Evolutionary conservation across 2,797 vertebrate genomes (phyloP).

Genomic region (Micrastur ruficollis): DNA sequence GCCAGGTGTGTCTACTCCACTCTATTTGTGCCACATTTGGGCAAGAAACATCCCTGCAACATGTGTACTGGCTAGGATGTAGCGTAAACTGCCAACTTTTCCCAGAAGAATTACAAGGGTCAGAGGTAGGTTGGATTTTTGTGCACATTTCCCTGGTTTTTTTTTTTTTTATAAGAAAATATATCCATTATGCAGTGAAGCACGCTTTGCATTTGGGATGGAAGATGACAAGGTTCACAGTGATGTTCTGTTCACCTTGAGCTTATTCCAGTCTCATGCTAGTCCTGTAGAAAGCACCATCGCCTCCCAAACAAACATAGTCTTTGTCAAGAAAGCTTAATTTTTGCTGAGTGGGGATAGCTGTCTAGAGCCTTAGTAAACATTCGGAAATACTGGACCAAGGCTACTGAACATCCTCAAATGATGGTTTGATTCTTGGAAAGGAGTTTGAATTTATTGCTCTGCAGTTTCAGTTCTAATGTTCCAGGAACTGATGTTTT

Average conservation of each 20-base stretch:
- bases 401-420: not conserved
- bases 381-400: not conserved
- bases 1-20: not conserved
- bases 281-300: not conserved
- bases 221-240: not conserved
- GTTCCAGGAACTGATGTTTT: not conserved
- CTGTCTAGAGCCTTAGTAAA: not conserved
- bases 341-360: not conserved
- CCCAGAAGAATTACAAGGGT: not conserved
- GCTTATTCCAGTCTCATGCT: not conserved
- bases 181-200: not conserved
- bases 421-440: not conserved
- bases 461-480: not conserved
- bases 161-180: not conserved
- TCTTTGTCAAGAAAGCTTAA: not conserved
- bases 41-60: not conserved
- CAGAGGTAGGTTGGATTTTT: not conserved
- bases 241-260: not conserved
- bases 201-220: not conserved
- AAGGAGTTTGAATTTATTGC: not conserved
- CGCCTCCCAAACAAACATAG: not conserved
- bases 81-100: not conserved
- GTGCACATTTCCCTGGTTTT: rapidly evolving
- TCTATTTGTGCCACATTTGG: too few relatives aligned
- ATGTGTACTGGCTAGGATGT: rapidly evolving